phyloP scores from a whole-genome alignment of 2,888 invertebrate genomes.

The Pristionchus arcanus region DNA sequence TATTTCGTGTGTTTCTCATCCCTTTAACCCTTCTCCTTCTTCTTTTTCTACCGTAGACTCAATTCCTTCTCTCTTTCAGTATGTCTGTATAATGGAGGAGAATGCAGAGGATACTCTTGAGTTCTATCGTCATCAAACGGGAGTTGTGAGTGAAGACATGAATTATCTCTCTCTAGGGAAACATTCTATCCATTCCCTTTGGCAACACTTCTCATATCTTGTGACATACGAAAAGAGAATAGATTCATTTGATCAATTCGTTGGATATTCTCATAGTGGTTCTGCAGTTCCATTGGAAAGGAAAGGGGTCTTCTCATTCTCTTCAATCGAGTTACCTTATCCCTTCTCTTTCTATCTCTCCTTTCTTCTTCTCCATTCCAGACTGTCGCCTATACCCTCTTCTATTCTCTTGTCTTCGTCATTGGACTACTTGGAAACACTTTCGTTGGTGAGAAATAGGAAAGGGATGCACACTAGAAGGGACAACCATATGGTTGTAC shows the following conservation, averaged over 20 bases:
- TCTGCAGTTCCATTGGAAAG: background rate
- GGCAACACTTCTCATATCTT: background rate
- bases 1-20: background rate
- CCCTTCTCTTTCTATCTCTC: background rate
- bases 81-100: conserved; percentile 22
- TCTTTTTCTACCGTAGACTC: conserved; percentile 42
- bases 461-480: background rate
- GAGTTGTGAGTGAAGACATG: conserved; percentile 44
- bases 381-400: conserved; percentile 69
- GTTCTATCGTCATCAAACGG: conserved; percentile 32
- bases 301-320: conserved; percentile 10
- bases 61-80: background rate
- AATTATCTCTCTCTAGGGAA: background rate
- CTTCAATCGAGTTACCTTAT: conserved; percentile 41
- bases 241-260: background rate
- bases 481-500: too few species aligned
- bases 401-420: conserved; percentile 76
- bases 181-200: background rate
- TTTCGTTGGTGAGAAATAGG: conserved; percentile 42
- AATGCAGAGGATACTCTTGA: conserved; percentile 53
- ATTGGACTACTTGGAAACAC: conserved; percentile 70
- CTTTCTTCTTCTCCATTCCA: conserved; percentile 7
- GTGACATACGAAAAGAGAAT: background rate
- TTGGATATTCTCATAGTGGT: background rate
- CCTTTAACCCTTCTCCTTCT: conserved; percentile 10